A percentile compares a stretch with the other conserved stretches of the same genome.
phyloP scores from a whole-genome alignment of 2,888 invertebrate genomes.

The Leptopilina syphax region DNA sequence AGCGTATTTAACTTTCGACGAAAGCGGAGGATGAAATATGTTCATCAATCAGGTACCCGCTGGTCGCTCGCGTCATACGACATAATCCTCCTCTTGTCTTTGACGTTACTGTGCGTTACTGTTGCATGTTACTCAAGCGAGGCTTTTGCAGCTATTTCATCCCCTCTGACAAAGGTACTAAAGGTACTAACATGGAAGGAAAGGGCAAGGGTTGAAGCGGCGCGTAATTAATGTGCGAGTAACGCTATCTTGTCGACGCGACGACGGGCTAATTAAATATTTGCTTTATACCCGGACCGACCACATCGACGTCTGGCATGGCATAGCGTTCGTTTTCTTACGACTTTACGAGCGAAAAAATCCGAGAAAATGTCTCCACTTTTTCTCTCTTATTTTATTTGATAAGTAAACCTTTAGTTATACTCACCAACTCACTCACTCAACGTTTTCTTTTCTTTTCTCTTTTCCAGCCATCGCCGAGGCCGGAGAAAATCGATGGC shows the following conservation, averaged over 20 bases:
- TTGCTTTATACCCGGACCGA: slow-evolving; percentile 52
- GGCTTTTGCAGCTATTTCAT: slow-evolving; percentile 44
- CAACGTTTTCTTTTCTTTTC: slow-evolving; percentile 16
- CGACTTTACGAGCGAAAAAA: not conserved
- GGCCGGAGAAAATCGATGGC: slow-evolving; percentile 87
- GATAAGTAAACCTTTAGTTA: not conserved
- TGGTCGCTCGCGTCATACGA: slow-evolving; percentile 25
- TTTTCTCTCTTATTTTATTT: not conserved
- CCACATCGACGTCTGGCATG: not conserved
- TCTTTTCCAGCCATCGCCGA: slow-evolving; percentile 80
- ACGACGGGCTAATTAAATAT: slow-evolving; percentile 64
- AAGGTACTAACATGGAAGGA: slow-evolving; percentile 51
- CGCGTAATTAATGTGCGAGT: slow-evolving; percentile 63
- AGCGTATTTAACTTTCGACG: slow-evolving; percentile 27
- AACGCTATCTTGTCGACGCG: slow-evolving; percentile 54
- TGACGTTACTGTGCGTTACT: slow-evolving; percentile 44
- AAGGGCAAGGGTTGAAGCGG: slow-evolving; percentile 51
- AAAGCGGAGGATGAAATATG: slow-evolving; percentile 30
- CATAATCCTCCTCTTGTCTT: slow-evolving; percentile 51
- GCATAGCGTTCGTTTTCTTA: not conserved
- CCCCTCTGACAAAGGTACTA: slow-evolving; percentile 44
- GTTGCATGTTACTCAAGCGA: slow-evolving; percentile 54
- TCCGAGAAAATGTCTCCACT: not conserved
- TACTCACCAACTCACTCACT: not conserved
- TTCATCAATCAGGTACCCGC: slow-evolving; percentile 27